These are phyloP conservation scores for Parnassius smintheus DNA, from an alignment of 2,888 invertebrate species.

Conservation along the genomic window DNA sequence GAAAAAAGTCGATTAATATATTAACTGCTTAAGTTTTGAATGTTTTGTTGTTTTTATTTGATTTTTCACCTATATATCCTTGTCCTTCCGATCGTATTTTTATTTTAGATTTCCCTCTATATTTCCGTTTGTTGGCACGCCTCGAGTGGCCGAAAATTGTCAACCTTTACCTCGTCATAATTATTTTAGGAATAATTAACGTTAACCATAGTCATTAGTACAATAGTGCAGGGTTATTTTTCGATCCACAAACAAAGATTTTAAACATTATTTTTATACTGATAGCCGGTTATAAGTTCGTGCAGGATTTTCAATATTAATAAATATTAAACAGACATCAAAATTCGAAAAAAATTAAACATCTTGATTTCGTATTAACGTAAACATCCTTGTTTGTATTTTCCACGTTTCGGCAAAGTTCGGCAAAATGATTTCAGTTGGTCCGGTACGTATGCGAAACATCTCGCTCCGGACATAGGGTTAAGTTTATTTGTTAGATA, in stretches of 20 bases:
- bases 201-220: constrained; percentile 79
- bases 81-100: constrained; percentile 57
- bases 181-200: constrained; percentile 79
- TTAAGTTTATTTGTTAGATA: constrained; percentile 78
- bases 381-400: constrained; percentile 73
- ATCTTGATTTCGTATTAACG: constrained; percentile 64
- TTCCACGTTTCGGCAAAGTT: constrained; percentile 68
- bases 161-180: constrained; percentile 78
- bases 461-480: constrained; percentile 60
- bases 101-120: constrained; percentile 11
- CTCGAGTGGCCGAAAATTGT: constrained; percentile 63
- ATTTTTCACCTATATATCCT: constrained; percentile 57
- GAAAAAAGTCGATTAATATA: constrained; percentile 76
- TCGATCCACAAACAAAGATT: constrained; percentile 79
- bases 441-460: constrained; percentile 50
- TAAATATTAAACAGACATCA: constrained; percentile 55
- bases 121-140: constrained; percentile 54
- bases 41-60: constrained; percentile 75
- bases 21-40: constrained; percentile 80
- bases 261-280: constrained; percentile 79
- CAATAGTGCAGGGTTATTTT: constrained; percentile 82
- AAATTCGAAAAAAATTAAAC: constrained; percentile 70
- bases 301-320: constrained; percentile 69
- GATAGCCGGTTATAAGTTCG: constrained; percentile 77
- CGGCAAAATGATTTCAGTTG: constrained; percentile 65